Evolutionary conservation across 2,113 vertebrate species (phyloP).

Genomic region (Cryptotis parvus): DNA sequence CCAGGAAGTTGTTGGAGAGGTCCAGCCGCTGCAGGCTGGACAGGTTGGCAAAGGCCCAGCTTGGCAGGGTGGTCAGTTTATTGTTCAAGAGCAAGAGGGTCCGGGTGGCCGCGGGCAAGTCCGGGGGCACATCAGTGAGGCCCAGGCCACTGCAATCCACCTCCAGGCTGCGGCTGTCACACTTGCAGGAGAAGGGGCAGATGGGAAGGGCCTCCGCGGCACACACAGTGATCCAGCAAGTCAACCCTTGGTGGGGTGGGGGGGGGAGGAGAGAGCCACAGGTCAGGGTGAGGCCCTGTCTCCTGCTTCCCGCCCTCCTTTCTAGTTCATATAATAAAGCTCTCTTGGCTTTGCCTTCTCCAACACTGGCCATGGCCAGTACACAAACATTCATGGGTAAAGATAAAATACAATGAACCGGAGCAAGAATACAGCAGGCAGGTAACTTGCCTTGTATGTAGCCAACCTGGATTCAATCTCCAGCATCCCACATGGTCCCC

Average conservation of each 20-base stretch:
- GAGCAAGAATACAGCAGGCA: too few relatives aligned
- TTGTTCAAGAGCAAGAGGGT: slow-evolving; percentile 97
- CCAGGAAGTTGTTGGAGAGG: slow-evolving; percentile 98
- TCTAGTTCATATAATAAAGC: not conserved
- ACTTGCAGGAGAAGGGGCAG: slow-evolving; percentile 94
- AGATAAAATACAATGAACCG: not conserved
- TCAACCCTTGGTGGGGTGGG: slow-evolving; percentile 87
- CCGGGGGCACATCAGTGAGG: slow-evolving; percentile 92
- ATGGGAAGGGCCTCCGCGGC: slow-evolving; percentile 85
- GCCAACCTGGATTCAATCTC: not conserved
- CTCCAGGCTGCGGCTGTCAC: slow-evolving; percentile 90
- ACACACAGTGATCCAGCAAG: slow-evolving; percentile 90
- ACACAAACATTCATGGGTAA: not conserved
- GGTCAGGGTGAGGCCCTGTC: not conserved
- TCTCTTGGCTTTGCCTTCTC: not conserved
- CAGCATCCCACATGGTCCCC: too few relatives aligned
- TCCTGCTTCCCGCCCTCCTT: not conserved
- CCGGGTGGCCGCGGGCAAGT: slow-evolving; percentile 92
- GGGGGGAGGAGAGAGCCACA: not conserved
- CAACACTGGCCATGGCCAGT: not conserved
- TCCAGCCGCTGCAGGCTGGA: slow-evolving; percentile 95
- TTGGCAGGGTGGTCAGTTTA: slow-evolving; percentile 92
- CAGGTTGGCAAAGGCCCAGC: slow-evolving; percentile 93
- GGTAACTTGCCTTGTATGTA: not conserved
- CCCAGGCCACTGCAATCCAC: slow-evolving; percentile 95